Evolutionary conservation across 2,797 vertebrate genomes (phyloP).

Genomic region (Coccyzus lansbergi): DNA sequence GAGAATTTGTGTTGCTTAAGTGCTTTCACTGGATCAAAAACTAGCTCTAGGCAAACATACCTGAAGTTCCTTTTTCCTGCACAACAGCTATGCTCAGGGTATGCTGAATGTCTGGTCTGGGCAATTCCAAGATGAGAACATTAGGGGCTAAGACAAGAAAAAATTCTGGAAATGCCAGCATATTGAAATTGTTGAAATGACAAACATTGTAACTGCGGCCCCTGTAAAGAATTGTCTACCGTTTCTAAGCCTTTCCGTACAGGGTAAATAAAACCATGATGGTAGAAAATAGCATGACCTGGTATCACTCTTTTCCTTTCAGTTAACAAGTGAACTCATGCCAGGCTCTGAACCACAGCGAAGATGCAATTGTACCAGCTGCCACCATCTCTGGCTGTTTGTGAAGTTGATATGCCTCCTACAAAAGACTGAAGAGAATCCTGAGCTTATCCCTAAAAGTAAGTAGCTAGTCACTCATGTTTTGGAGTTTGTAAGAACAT

Average conservation of each 20-base stretch:
- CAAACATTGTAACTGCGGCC: fast-evolving
- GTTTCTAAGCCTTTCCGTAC: neutral
- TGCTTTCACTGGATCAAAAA: neutral
- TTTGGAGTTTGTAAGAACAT: neutral
- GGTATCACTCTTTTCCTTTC: neutral
- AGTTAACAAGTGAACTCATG: neutral
- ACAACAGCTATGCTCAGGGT: neutral
- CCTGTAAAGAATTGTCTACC: neutral
- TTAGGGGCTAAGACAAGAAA: neutral
- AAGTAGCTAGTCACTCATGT: neutral
- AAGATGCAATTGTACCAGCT: neutral
- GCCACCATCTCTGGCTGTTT: neutral
- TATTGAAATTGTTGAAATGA: neutral
- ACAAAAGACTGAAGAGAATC: neutral
- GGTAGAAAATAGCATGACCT: neutral
- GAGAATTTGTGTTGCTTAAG: neutral
- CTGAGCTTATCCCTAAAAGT: neutral
- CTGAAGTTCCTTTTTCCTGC: neutral
- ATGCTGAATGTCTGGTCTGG: neutral
- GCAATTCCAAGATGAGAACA: neutral
- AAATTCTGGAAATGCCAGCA: neutral
- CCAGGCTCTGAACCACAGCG: neutral
- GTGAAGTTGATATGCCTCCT: neutral
- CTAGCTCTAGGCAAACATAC: neutral
- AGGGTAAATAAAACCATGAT: neutral